Conservation (phyloP, 2,797 vertebrate genomes). For the Alca torda region DNA sequence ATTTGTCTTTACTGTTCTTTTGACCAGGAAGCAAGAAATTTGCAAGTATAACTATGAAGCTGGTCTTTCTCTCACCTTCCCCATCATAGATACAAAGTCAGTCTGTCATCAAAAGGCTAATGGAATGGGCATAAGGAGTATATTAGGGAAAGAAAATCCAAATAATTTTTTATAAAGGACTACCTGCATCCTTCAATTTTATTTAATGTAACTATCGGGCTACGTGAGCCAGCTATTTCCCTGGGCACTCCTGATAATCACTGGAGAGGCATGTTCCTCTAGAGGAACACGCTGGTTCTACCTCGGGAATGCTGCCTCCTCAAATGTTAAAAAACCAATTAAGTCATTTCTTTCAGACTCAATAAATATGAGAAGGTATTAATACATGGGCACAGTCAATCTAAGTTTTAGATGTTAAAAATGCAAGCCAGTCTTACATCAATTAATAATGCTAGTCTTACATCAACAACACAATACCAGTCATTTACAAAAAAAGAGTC, state of each 20-base stretch:
- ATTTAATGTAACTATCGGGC: fast-evolving
- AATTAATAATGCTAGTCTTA: neutral
- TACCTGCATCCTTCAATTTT: neutral
- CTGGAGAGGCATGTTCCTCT: neutral
- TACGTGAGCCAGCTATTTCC: neutral
- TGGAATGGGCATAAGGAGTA: neutral
- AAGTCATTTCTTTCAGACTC: neutral
- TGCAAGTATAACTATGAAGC: neutral
- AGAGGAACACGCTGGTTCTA: neutral
- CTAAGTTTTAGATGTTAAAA: neutral
- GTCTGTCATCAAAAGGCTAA: neutral
- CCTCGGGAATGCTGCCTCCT: neutral
- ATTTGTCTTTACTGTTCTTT: neutral
- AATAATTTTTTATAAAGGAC: neutral
- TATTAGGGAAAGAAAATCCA: neutral
- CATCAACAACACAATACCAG: neutral
- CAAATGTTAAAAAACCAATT: neutral
- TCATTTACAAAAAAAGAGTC: neutral
- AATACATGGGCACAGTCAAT: neutral
- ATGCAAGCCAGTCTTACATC: neutral
- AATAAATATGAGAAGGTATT: neutral
- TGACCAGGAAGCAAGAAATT: neutral
- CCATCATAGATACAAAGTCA: neutral
- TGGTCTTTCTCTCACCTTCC: neutral
- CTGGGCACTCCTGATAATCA: neutral